Conservation (phyloP, 2,888 invertebrate genomes). For the Timandra comae region DNA sequence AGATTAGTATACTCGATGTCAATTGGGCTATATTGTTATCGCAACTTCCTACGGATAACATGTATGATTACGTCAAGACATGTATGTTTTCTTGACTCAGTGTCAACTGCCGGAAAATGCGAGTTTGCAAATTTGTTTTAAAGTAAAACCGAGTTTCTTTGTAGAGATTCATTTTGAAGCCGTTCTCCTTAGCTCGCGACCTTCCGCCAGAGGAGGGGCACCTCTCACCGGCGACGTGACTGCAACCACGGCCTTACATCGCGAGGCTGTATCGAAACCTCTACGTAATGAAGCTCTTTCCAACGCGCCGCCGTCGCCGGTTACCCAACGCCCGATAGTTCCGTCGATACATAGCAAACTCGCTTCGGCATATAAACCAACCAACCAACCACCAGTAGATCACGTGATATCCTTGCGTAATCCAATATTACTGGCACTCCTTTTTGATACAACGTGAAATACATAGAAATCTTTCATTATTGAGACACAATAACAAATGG, state of each 20-base stretch:
- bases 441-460: conserved; percentile 60
- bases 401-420: conserved; percentile 70
- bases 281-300: conserved; percentile 74
- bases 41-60: conserved; percentile 40
- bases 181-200: conserved; percentile 71
- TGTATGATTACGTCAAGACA: conserved; percentile 14
- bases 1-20: conserved; percentile 47
- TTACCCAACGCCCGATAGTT: conserved; percentile 72
- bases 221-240: conserved; percentile 74
- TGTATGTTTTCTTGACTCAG: conserved; percentile 14
- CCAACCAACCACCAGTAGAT: conserved; percentile 52
- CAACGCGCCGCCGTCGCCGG: conserved; percentile 35
- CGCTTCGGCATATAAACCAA: conserved; percentile 48
- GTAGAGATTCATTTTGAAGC: conserved; percentile 69
- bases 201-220: conserved; percentile 71
- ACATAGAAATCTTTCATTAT: conserved; percentile 62
- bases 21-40: conserved; percentile 45
- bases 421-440: conserved; percentile 58
- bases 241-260: conserved; percentile 73
- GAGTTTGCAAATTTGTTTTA: background rate
- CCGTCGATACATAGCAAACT: conserved; percentile 63
- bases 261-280: conserved; percentile 75
- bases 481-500: conserved; percentile 46
- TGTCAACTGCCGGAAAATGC: conserved; percentile 4
- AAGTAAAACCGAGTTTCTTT: conserved; percentile 42